Conservation (phyloP, 1,140 invertebrate genomes). For the Ceratoteleas bidentatus region DNA sequence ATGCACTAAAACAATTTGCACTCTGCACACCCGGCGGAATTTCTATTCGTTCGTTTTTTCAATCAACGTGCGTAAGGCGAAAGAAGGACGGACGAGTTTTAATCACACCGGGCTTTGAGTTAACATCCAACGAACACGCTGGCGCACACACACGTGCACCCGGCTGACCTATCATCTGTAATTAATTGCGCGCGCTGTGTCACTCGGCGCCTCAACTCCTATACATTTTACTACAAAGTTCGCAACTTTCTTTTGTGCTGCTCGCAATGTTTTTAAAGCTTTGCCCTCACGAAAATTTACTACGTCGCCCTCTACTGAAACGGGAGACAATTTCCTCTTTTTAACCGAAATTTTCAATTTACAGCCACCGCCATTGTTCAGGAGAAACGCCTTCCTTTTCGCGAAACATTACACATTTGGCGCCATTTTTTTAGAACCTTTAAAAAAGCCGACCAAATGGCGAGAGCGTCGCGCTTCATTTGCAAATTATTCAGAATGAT, state of each 20-base stretch:
- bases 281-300: slow-evolving; percentile 9
- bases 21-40: not conserved
- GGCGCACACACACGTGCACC: not conserved
- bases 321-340: slow-evolving; percentile 13
- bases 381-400: not conserved
- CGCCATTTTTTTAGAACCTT: no score
- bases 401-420: not conserved
- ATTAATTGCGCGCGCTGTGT: slow-evolving; percentile 45
- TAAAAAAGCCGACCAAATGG: no score
- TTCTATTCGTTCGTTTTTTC: slow-evolving; percentile 14
- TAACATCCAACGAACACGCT: slow-evolving; percentile 14
- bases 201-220: slow-evolving; percentile 26
- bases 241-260: slow-evolving; percentile 31
- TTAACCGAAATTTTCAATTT: slow-evolving; percentile 24
- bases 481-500: no score
- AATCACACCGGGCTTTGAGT: slow-evolving; percentile 40
- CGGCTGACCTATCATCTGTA: slow-evolving; percentile 52
- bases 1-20: not conserved
- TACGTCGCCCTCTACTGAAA: not conserved
- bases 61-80: slow-evolving; percentile 11
- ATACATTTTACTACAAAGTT: slow-evolving; percentile 31
- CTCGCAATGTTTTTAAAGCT: slow-evolving; percentile 24
- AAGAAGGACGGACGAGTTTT: slow-evolving; percentile 17
- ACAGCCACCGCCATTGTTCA: not conserved
- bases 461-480: no score